Evolutionary conservation across 2,797 vertebrate species (phyloP), one percentile per base, ranked within the genome.

Genomic region (Pangasius sanitwongsei): DNA sequence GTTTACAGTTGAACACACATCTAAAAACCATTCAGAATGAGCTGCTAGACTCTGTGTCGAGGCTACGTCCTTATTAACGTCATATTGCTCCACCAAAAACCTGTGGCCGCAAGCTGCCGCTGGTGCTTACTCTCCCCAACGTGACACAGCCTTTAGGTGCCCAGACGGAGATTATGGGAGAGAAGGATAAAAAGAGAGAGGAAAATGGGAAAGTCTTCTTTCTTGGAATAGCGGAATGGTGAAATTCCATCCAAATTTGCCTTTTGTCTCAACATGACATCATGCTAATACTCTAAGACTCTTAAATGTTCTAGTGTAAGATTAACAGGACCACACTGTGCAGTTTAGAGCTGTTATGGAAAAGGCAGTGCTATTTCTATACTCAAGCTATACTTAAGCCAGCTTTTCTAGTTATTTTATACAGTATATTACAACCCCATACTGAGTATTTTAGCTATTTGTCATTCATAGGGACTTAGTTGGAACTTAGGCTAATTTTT

Each of bases 41-140:
- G 44, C 23, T 75, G 41, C 44, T 11, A 18, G 74, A 28, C 41
- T n/a, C 4, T 31, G n/a, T 55, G n/a, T 55, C 20, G n/a, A 31
- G 6, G n/a, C 16, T 2, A 3, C 18, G 31, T 9, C 20, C 6
- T 78, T 78, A 78, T 78, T 53, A 78, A 16, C 1, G 12, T 78
- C 44, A 74, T 75, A 4, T 11, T 75, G 44, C 11, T 48, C 41
- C 70, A 74, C 37, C 37, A 74, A 44, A 74, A 23, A n/a, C 25
- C 72, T 72, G 4, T 72, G 74, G 2, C 15, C 74, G 53, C 72
- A 48, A 48, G 4, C 41, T 75, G 20, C 72, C 25, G 41, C 74
- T 77, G 44, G 44, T 77, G 16, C 25, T 69, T 89, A 84, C 81
- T 86, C 72, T 57, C 57, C 80, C 31, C 65, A 88, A 65, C 84